Evolutionary conservation across 1,140 invertebrate species (phyloP), one percentile per base, ranked within the genome.

Genomic region (Anastatus disparis): DNA sequence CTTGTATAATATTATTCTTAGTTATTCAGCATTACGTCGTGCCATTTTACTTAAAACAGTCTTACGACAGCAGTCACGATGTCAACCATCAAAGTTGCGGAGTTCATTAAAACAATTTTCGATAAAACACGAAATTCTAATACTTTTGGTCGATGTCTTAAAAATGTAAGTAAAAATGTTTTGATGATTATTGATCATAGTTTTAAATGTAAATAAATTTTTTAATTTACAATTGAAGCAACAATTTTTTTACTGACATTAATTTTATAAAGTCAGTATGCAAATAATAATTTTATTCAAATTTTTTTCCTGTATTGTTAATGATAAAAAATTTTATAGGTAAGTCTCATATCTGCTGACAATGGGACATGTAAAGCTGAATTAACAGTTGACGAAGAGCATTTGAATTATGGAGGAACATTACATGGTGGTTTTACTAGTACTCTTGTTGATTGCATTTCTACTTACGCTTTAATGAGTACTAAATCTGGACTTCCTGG

Each of bases 401-500:
- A 96, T 82, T 79, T 91, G 1, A 98, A 98, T 83, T 75, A 85
- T 22, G 85, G 83, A 52, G 94, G 94, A 0, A 90, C 89, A 1
- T 82, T 97, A 4, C 95, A 97, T 85, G 95, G 95, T 44, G 95
- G 95, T 13, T 90, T 94, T 72, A 94, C 92, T 12, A 90, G 92
- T 12, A 93, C 93, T 3, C 77, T 97, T 15, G 90, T 97, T 10
- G 96, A 98, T 84, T 87, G 89, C 66, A 82, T 97, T 15, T 96
- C 95, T 6, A 94, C 94, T 0, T 90, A 92, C 79, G 94, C 93
- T 1, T 76, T 97, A 6, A 89, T 93, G 77, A 91, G 92, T 0
- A 84, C 89, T 69, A 88, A 89, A 22, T 86, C 83, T 50, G 83
- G 88, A 70, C 79, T 83, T 31, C 85, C 90, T 66, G 93, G 94